Conservation (phyloP, 1,140 invertebrate species). For the Chionoecetes opilio region DNA sequence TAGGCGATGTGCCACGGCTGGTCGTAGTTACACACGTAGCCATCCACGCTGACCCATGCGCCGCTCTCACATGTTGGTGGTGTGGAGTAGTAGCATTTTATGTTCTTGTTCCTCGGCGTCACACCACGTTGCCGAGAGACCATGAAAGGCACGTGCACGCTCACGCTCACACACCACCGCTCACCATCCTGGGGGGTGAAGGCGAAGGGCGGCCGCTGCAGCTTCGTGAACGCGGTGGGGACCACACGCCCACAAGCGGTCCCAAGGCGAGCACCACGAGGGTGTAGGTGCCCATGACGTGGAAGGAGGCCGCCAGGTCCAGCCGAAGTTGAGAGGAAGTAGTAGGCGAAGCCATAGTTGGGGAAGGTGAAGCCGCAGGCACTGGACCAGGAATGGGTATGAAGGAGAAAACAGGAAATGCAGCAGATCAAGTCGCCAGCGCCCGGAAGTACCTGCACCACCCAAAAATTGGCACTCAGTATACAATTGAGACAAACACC, state of each 20-base stretch:
- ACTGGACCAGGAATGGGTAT: neutral
- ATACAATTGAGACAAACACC: too few species aligned
- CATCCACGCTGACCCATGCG: neutral
- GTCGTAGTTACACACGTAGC: neutral
- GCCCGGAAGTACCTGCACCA: slow-evolving; percentile 48
- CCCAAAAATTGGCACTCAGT: too few species aligned
- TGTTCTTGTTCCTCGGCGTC: neutral
- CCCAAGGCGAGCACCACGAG: slow-evolving; percentile 35
- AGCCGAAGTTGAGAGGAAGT: slow-evolving; percentile 66
- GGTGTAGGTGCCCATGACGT: slow-evolving; percentile 30
- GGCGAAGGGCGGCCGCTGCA: neutral
- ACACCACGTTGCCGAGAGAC: neutral
- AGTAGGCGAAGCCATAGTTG: neutral
- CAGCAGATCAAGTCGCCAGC: slow-evolving; percentile 21
- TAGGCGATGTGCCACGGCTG: neutral
- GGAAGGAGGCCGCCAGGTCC: neutral
- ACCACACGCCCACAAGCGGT: slow-evolving; percentile 39
- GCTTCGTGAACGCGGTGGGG: neutral
- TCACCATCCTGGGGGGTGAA: neutral
- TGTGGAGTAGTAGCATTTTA: too few species aligned
- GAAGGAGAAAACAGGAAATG: neutral
- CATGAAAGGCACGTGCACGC: slow-evolving; percentile 43
- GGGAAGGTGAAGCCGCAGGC: neutral
- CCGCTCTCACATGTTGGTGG: neutral
- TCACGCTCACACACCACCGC: neutral